Percentiles rank a stretch among this genome's conserved stretches.
Conservation (phyloP, 2,113 vertebrate genomes). For the Chionomys nivalis region DNA sequence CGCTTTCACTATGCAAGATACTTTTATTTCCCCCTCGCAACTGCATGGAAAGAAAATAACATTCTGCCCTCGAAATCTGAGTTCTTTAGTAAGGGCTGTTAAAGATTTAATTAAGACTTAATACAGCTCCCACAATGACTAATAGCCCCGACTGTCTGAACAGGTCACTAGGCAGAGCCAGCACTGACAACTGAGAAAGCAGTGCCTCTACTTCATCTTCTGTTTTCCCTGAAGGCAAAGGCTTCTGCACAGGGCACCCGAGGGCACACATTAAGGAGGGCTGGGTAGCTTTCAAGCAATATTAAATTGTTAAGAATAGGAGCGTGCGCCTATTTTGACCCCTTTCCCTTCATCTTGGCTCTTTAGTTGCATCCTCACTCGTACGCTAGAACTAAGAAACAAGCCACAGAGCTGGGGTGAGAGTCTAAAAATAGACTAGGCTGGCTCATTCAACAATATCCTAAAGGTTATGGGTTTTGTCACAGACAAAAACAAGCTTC, state of each 20-base stretch:
- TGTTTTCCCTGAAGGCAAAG: not conserved
- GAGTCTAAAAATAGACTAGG: not conserved
- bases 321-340: not conserved
- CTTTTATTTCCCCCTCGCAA: not conserved
- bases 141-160: not conserved
- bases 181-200: accelerated
- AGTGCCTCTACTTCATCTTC: accelerated
- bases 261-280: not conserved
- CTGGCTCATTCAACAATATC: not conserved
- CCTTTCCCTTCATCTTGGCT: not conserved
- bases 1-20: not conserved
- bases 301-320: not conserved
- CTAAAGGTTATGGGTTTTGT: conserved; percentile 18
- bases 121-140: conserved; percentile 7
- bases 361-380: not conserved
- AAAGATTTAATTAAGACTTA: not conserved
- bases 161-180: too few relatives aligned
- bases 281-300: not conserved
- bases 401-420: not conserved
- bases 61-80: conserved; percentile 46
- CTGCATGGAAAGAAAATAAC: not conserved
- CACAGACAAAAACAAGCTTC: conserved; percentile 29
- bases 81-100: not conserved
- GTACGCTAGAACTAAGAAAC: not conserved
- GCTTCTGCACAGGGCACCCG: accelerated